These are phyloP conservation scores for Polydrusus tereticollis DNA, from an alignment of 2,888 invertebrate species.

Conservation along the genomic window DNA sequence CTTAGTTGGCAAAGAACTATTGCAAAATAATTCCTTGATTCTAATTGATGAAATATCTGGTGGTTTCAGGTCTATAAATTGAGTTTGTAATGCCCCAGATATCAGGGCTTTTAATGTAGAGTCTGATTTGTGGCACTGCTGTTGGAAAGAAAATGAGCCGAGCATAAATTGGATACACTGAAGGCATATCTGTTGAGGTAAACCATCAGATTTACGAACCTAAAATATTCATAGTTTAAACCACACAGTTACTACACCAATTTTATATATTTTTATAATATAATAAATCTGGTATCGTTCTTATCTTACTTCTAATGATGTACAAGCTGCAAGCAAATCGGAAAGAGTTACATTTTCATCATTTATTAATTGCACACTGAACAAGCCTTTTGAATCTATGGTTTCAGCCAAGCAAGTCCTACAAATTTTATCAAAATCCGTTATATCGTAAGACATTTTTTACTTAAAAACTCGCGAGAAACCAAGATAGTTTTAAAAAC, in stretches of 20 bases:
- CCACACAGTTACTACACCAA: background rate
- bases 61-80: constrained; percentile 55
- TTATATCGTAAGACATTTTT: background rate
- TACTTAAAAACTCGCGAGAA: too few species aligned
- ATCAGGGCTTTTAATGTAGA: constrained; percentile 61
- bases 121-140: constrained; percentile 64
- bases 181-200: constrained; percentile 64
- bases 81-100: constrained; percentile 52
- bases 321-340: constrained; percentile 64
- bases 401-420: constrained; percentile 64
- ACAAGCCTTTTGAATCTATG: constrained; percentile 61
- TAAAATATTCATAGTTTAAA: constrained; percentile 39
- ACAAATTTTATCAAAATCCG: constrained; percentile 63
- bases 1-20: constrained; percentile 36
- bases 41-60: constrained; percentile 16
- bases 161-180: constrained; percentile 64
- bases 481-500: background rate
- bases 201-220: constrained; percentile 63
- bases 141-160: constrained; percentile 63
- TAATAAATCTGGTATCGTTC: background rate
- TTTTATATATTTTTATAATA: background rate
- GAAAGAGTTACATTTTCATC: constrained; percentile 60
- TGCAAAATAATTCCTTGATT: constrained; percentile 30
- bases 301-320: constrained; percentile 60
- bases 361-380: constrained; percentile 59